Percentiles rank a stretch among this genome's conserved stretches.
Conservation (phyloP, 2,888 invertebrate species). For the Lomographa bimaculata region DNA sequence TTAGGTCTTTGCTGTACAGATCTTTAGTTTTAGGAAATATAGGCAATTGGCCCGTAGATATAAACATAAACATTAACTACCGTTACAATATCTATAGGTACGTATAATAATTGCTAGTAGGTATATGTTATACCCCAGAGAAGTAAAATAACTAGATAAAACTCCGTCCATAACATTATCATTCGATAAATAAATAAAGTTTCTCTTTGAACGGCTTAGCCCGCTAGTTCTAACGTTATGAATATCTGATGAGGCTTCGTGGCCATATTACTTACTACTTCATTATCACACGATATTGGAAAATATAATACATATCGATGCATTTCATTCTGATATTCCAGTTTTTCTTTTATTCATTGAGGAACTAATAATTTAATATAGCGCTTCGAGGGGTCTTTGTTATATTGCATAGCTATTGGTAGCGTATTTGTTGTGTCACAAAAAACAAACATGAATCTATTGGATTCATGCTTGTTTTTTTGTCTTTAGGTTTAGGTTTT, state of each 20-base stretch:
- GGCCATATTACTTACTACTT: slow-evolving; percentile 49
- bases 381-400: slow-evolving; percentile 6
- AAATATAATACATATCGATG: slow-evolving; percentile 49
- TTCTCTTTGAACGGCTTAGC: slow-evolving; percentile 22
- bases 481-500: neutral
- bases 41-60: too few relatives aligned
- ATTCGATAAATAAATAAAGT: slow-evolving; percentile 29
- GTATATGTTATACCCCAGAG: slow-evolving; percentile 6
- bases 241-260: slow-evolving; percentile 58
- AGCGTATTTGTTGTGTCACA: slow-evolving; percentile 18
- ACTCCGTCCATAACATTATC: slow-evolving; percentile 17
- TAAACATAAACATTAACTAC: too few relatives aligned
- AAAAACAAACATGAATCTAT: slow-evolving; percentile 16
- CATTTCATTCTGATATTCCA: slow-evolving; percentile 14
- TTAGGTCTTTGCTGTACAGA: too few relatives aligned
- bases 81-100: too few relatives aligned
- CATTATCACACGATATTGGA: slow-evolving; percentile 68
- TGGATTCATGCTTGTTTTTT: slow-evolving; percentile 7
- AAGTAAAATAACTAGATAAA: slow-evolving; percentile 18
- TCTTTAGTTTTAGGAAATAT: too few relatives aligned
- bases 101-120: too few relatives aligned
- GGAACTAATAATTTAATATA: slow-evolving; percentile 5
- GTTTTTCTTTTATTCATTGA: slow-evolving; percentile 13
- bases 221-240: slow-evolving; percentile 60
- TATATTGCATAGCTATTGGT: slow-evolving; percentile 8